Evolutionary conservation across 2,113 vertebrate species (phyloP), one percentile per base, ranked within the genome.

Genomic region (Atherinomorus stipes): DNA sequence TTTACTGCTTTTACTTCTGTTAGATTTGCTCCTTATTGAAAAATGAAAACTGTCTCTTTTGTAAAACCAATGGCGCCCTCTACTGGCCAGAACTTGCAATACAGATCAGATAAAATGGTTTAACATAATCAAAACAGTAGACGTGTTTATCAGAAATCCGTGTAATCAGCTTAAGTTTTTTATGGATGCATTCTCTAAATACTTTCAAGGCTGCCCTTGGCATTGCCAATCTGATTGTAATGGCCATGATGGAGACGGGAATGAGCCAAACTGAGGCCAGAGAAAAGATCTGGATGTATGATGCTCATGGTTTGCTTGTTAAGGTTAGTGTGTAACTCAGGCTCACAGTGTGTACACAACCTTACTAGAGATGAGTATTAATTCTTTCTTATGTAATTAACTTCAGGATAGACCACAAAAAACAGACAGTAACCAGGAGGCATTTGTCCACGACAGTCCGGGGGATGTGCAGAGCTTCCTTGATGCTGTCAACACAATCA

Each of bases 211-310:
- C 98, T 0, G 98, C 98, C 23, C 94, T 98, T 75, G 98, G 98
- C 15, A 99, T 99, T 26, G 98, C 98, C 2, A 97, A 97, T 89
- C 95, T 99, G 58, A 99, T 99, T 5, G 95, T 98, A 2, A 97
- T 98, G 97, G 93, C 98, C 0, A 97, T 99, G 97, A 86, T 95
- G 88, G 98, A 99, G 64, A 64, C 9, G 0, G 97, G 97, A 0
- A 77, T 97, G 70, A 92, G 95, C 38, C 89, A 92, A 1, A 89
- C 94, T 42, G 96, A 96, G 8, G 98, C 98, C 60, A 92, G 83
- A 37, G 65, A 89, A 28, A 96, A 93, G 40, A 94, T 99, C 79
- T 99, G 98, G 98, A 96, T 99, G 97, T 97, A 95, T 63, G 98
- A 99, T 88, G 97, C 98, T 77, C 71, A 93, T 0, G 98, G 98